Percentiles rank a stretch among this genome's conserved stretches.
Evolutionary conservation across 2,113 vertebrate species (phyloP).

Genomic region (Athene noctua): DNA sequence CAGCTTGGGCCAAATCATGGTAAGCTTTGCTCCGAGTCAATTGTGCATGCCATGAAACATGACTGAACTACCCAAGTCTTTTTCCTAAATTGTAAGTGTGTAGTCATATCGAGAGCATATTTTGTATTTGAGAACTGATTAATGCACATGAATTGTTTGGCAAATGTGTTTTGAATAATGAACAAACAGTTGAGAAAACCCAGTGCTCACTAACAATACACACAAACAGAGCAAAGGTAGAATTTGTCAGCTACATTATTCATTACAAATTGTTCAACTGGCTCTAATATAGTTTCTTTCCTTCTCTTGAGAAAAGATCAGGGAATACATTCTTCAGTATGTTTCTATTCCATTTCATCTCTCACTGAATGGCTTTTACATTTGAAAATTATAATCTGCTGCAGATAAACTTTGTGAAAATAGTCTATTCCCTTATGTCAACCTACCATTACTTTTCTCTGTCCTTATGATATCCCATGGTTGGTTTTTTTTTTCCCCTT

Average conservation of each 20-base stretch:
- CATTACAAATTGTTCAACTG: not conserved
- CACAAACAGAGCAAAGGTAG: not conserved
- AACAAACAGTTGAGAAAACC: not conserved
- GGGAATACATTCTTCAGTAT: not conserved
- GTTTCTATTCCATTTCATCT: not conserved
- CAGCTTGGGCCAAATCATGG: not conserved
- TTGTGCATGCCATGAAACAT: fast-evolving
- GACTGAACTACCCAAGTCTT: not conserved
- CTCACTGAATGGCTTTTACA: not conserved
- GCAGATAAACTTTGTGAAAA: not conserved
- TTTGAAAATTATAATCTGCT: not conserved
- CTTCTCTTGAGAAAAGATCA: not conserved
- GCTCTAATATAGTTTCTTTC: not conserved
- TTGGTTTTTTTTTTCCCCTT: fast-evolving
- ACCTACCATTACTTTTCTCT: not conserved
- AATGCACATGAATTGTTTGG: not conserved
- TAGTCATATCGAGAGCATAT: not conserved
- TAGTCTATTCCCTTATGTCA: not conserved
- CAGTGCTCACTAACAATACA: not conserved
- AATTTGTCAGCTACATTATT: not conserved
- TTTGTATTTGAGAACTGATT: not conserved
- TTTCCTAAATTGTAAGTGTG: not conserved
- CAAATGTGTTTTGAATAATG: not conserved
- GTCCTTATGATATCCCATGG: not conserved
- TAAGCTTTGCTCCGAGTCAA: not conserved